Evolutionary conservation across 2,113 vertebrate species (phyloP).

Genomic region (Cairina moschata): DNA sequence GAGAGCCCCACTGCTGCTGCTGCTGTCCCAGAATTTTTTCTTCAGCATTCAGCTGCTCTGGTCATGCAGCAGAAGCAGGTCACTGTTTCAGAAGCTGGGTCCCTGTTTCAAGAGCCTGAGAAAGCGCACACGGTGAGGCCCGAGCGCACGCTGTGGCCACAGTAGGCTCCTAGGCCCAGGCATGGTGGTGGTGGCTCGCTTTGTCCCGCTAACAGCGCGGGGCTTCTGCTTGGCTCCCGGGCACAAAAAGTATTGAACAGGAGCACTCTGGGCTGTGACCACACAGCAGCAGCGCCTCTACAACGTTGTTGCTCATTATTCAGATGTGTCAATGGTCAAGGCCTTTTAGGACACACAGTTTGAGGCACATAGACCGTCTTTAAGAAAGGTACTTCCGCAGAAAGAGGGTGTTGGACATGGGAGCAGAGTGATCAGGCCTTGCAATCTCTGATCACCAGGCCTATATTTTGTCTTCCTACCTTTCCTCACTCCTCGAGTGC

Average conservation of each 20-base stretch:
- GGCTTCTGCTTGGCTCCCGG: neutral
- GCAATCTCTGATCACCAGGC: neutral
- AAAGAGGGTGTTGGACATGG: neutral
- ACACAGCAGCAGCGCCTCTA: neutral
- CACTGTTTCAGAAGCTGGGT: neutral
- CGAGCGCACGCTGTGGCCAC: fast-evolving
- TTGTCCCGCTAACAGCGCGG: fast-evolving
- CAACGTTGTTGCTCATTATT: neutral
- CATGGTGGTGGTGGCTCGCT: neutral
- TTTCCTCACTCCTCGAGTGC: fast-evolving
- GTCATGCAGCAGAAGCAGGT: neutral
- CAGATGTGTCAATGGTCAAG: neutral
- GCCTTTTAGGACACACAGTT: neutral
- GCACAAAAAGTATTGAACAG: neutral
- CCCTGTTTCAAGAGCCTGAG: neutral
- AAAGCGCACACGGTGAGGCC: fast-evolving
- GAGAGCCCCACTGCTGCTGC: neutral
- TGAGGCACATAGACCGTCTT: neutral
- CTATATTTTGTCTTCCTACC: neutral
- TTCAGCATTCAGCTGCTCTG: neutral
- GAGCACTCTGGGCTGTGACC: neutral
- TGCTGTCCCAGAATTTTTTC: neutral
- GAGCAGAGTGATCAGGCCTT: neutral
- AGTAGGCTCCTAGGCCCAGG: fast-evolving
- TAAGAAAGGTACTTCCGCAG: neutral